These are phyloP conservation scores for Campoplex capitator DNA, from an alignment of 2,888 invertebrate genomes.

Conservation along the genomic window DNA sequence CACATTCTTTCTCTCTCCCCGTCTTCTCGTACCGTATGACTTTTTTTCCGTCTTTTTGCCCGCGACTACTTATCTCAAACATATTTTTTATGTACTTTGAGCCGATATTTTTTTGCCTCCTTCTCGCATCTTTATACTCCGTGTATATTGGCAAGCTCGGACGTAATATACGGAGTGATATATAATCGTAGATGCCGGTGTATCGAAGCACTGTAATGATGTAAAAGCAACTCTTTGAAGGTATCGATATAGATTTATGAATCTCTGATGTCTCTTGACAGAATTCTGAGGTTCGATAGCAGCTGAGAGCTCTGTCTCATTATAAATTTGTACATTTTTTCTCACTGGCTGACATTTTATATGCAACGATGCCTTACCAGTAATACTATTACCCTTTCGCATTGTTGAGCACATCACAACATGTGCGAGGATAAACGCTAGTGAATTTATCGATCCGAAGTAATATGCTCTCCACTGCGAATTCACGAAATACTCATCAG, in stretches of 20 bases:
- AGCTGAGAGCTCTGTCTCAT: neutral
- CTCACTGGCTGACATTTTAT: constrained; percentile 20
- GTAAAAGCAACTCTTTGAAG: neutral
- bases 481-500: constrained; percentile 46
- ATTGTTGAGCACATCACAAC: neutral
- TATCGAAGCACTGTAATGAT: constrained; percentile 9
- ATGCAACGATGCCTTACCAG: constrained; percentile 12
- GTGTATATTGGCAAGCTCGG: neutral
- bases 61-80: constrained; percentile 6
- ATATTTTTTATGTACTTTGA: constrained; percentile 9
- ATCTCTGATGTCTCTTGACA: constrained; percentile 1
- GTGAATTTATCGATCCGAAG: constrained; percentile 24
- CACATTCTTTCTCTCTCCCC: neutral
- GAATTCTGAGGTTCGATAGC: neutral
- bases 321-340: neutral
- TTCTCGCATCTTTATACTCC: neutral
- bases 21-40: neutral
- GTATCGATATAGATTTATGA: constrained; percentile 29
- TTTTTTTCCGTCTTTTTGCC: constrained; percentile 4
- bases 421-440: constrained; percentile 6
- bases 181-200: neutral
- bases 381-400: constrained; percentile 1
- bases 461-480: constrained; percentile 20
- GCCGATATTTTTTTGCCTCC: constrained; percentile 20
- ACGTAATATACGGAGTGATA: neutral